Evolutionary conservation across 2,113 vertebrate species (phyloP).

Genomic region (Theropithecus gelada): DNA sequence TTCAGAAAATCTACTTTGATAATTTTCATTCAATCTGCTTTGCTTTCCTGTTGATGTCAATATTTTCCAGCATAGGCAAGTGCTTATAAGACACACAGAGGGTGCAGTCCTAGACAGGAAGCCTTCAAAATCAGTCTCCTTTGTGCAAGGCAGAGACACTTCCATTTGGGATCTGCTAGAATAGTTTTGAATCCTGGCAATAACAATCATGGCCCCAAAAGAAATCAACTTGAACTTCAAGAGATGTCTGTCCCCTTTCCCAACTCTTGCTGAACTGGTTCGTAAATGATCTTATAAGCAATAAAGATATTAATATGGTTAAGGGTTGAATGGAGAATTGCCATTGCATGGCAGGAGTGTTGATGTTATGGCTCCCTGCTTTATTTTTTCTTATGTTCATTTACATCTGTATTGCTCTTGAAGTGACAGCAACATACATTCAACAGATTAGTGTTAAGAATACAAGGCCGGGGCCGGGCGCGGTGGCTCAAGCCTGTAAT

Average conservation of each 20-base stretch:
- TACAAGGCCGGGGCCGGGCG: neutral
- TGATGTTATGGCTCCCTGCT: slow-evolving; percentile 1
- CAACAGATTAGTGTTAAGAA: slow-evolving; percentile 55
- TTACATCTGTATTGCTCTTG: slow-evolving; percentile 45
- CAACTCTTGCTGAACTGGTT: slow-evolving; percentile 78
- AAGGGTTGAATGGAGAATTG: slow-evolving; percentile 75
- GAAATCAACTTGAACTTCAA: slow-evolving; percentile 50
- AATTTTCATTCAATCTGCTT: slow-evolving; percentile 45
- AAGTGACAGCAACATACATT: slow-evolving; percentile 38
- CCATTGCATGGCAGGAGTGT: slow-evolving; percentile 80
- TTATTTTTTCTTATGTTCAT: slow-evolving; percentile 52
- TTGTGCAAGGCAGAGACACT: slow-evolving; percentile 62
- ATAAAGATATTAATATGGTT: slow-evolving; percentile 76
- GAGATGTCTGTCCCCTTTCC: slow-evolving; percentile 57
- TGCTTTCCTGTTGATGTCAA: slow-evolving; percentile 54
- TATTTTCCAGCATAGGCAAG: slow-evolving; percentile 62
- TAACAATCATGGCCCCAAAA: slow-evolving; percentile 54
- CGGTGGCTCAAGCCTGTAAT: too few relatives aligned
- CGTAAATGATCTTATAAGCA: slow-evolving; percentile 84
- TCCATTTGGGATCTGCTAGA: slow-evolving; percentile 66
- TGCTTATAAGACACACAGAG: neutral
- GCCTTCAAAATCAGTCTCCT: slow-evolving; percentile 65
- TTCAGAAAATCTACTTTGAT: slow-evolving; percentile 62
- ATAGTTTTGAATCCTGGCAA: slow-evolving; percentile 74
- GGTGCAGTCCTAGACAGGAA: slow-evolving; percentile 28